These are phyloP conservation scores for Patella caerulea DNA, from an alignment of 2,888 invertebrate species.

Conservation along the genomic window DNA sequence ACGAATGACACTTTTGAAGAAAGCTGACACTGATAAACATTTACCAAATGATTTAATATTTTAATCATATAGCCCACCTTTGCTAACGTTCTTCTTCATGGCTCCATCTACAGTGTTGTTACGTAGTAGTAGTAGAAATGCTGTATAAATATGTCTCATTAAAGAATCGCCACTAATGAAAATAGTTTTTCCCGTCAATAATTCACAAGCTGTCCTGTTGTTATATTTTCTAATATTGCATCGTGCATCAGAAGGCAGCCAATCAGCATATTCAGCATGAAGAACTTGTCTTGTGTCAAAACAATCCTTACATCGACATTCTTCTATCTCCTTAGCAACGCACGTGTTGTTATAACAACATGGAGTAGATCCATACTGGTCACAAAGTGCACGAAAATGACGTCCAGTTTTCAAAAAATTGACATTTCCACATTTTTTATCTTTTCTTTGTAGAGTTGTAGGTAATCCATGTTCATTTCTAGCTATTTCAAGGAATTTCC, in stretches of 20 bases:
- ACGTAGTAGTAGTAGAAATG: neutral
- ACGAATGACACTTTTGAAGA: no score
- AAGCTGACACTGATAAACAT: no score
- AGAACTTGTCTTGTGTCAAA: neutral
- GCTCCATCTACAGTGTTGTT: neutral
- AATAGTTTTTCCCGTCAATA: neutral
- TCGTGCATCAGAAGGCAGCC: neutral
- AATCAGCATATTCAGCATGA: neutral
- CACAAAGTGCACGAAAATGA: neutral
- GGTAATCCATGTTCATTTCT: neutral
- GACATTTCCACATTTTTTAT: conserved; percentile 1
- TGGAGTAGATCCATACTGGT: neutral
- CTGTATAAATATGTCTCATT: neutral
- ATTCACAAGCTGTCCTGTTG: neutral
- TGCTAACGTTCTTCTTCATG: neutral
- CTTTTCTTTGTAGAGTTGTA: neutral
- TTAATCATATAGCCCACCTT: neutral
- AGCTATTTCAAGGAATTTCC: neutral
- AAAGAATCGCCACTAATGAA: neutral
- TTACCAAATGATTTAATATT: no score
- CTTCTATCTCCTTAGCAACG: neutral
- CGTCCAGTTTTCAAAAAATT: neutral
- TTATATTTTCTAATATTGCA: neutral
- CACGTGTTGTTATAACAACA: neutral
- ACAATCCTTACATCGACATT: conserved; percentile 9